Evolutionary conservation across 64 coral and sea anemone species (phyloP), one percentile per base, ranked within the genome.

Genomic region (Actinia tenebrosa): DNA sequence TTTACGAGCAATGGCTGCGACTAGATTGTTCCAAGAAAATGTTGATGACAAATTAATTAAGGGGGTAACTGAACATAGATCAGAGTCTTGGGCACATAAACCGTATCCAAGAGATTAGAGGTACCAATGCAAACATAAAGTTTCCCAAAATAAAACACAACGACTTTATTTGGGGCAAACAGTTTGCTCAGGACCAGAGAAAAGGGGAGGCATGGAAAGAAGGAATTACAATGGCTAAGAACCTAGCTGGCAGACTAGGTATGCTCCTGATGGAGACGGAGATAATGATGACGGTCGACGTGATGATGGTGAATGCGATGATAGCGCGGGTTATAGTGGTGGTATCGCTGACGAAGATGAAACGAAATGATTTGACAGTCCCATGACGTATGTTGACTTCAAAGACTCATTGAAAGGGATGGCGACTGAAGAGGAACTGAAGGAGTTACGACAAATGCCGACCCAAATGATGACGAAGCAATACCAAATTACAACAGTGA

Each of bases 391-490:
- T 50, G 47, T 50, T 50, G 47, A 50, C 47, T 50, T 50, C 47
- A 50, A 50, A 8, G 47, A 90, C 42, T 90, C 89, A 85, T 77
- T 90, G 25, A 84, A 82, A 78, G 82, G 89, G 16, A 85, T 90
- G 89, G 89, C n/a, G 59, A 90, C 82, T 84, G 89, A 90, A 78
- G 89, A 90, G 84, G 89, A 90, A 66, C 80, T 84, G 75, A 82
- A 90, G 81, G 72, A 18, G 10, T 84, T 89, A 71, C 9, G 82
- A 66, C 66, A 81, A 84, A 89, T 22, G 80, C 63, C 58, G 58
- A 60, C 58, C 58, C 2, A 84, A 44, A 82, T 78, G 89, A 90
- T 10, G 42, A 71, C 20, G 64, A 89, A 20, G 81, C 44, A 42
- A 42, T 81, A 72, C 62, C 53, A 84, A 84, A 13, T 84, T 80